phyloP scores from a whole-genome alignment of 1,140 invertebrate species.

The Olivierus martensii region DNA sequence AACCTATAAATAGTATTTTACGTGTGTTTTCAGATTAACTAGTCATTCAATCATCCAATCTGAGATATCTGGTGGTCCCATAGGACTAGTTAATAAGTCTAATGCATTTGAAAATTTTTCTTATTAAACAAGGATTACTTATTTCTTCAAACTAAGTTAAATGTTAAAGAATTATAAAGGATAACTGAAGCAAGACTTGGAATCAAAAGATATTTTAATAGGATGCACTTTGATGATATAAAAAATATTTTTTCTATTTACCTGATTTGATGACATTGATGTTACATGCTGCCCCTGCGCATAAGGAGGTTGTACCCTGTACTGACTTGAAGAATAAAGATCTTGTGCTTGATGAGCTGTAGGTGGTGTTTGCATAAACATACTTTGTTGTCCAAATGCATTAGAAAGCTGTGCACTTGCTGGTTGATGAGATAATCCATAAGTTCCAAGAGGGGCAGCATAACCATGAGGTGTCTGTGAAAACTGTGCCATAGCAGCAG shows the following conservation, averaged over 20 bases:
- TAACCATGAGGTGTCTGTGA: slow-evolving; percentile 39
- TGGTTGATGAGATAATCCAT: slow-evolving; percentile 33
- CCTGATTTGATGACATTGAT: slow-evolving; percentile 28
- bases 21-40: no score
- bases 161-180: no score
- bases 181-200: no score
- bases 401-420: slow-evolving; percentile 23
- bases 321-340: slow-evolving; percentile 62
- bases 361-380: slow-evolving; percentile 44
- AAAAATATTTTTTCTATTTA: slow-evolving; percentile 21
- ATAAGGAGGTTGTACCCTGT: slow-evolving; percentile 47
- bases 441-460: slow-evolving; percentile 29
- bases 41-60: no score
- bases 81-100: no score
- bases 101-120: no score
- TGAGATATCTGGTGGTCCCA: no score
- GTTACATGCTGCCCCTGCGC: slow-evolving; percentile 56
- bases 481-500: slow-evolving; percentile 37
- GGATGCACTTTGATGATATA: no score
- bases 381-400: slow-evolving; percentile 50
- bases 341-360: slow-evolving; percentile 47
- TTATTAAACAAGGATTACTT: no score
- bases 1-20: no score
- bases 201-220: no score
- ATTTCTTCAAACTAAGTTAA: no score